Evolutionary conservation across 2,888 invertebrate species (phyloP), one percentile per base, ranked within the genome.

Genomic region (Melinaea menophilus): DNA sequence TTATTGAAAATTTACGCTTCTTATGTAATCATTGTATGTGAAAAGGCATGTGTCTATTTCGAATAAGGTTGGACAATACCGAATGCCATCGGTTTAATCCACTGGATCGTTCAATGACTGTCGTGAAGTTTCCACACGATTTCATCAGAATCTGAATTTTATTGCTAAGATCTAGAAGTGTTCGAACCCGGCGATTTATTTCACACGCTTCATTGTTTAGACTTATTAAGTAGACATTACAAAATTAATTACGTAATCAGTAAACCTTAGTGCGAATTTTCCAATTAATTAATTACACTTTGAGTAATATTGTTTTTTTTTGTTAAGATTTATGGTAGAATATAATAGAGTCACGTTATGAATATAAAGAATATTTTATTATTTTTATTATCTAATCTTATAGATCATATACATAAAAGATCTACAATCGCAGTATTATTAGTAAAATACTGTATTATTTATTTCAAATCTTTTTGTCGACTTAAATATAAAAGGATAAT

Each of bases 401-500:
- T 22, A 22, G 22, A 22, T 22, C 22, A 22, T 22, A 22, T 22
- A 22, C 22, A 22, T 22, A 22, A 22, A 22, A 22, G 22, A 22
- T 22, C 22, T 22, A 22, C 22, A 22, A 22, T 22, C 22, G 22
- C 22, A 22, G 22, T 22, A 22, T 22, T 63, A 61, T 59, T 63
- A 66, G 61, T 65, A 65, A 67, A 61, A 62, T 63, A 68, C 65
- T 69, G 68, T 69, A 68, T 76, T 76, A 75, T 65, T 58, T 66
- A 75, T 70, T 75, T 75, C 72, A 55, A 61, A 74, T 72, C 73
- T 76, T 72, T 75, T 54, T 55, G 72, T 72, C 67, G 71, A 56
- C 54, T 60, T 66, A 56, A 70, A 71, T 75, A 75, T 78, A 79
- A 79, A 81, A 78, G 75, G 68, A 22, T 22, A 22, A 22, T 22